A percentile compares a stretch with the other conserved stretches of the same genome.
Evolutionary conservation across 37 sponge, comb jelly and placozoan species (phyloP).

Genomic region (Theonella swinhoei): DNA sequence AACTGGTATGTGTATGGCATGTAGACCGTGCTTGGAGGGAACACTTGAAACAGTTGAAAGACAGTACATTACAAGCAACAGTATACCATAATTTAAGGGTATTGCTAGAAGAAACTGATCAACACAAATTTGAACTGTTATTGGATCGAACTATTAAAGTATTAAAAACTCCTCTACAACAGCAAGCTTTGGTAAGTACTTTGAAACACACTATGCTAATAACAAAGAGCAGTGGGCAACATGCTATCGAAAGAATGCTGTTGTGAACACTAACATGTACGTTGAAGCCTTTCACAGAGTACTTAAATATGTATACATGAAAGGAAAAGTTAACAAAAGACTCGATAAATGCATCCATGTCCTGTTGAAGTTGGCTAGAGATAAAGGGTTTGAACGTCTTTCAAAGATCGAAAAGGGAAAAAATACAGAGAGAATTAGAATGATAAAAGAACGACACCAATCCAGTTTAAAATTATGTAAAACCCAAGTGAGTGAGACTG

Average conservation of each 20-base stretch:
- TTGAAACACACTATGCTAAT: conserved; percentile 22
- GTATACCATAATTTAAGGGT: conserved; percentile 42
- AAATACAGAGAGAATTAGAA: conserved; percentile 11
- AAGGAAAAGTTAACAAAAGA: conserved; percentile 38
- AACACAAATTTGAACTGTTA: conserved; percentile 6
- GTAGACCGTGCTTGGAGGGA: conserved; percentile 60
- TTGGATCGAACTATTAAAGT: conserved; percentile 12
- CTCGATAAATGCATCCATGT: conserved; percentile 38
- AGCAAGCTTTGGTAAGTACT: conserved; percentile 30
- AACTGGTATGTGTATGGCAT: conserved; percentile 58
- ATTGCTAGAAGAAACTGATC: conserved; percentile 27
- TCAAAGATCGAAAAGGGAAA: conserved; percentile 56
- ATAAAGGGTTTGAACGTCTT: conserved; percentile 60
- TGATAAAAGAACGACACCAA: conserved; percentile 18
- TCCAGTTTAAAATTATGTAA: neutral
- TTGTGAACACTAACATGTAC: conserved; percentile 62
- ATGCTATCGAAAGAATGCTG: conserved; percentile 37
- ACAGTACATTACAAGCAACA: neutral
- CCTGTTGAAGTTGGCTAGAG: conserved; percentile 44
- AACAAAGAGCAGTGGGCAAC: conserved; percentile 53
- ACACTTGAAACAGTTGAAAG: neutral
- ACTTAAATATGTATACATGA: conserved; percentile 55
- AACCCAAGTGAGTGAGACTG: neutral
- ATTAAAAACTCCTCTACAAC: neutral
- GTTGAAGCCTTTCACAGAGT: conserved; percentile 64